Percentiles rank a stretch among this genome's conserved stretches.
These are phyloP conservation scores for Thumatha senex DNA, from an alignment of 2,888 invertebrate species.

Conservation along the genomic window DNA sequence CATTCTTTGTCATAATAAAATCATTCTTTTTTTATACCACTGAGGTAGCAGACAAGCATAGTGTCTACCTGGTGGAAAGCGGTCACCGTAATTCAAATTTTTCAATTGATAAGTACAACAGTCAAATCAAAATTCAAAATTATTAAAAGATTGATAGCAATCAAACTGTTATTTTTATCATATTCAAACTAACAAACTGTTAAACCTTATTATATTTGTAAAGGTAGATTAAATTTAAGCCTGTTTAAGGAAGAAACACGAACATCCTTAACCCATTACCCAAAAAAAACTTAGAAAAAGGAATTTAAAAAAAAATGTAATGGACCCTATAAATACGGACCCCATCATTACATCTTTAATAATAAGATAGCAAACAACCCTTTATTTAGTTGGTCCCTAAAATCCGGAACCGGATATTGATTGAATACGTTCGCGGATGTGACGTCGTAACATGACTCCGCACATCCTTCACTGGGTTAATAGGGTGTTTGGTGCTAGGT, in stretches of 20 bases:
- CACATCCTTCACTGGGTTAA: constrained; percentile 50
- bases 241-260: constrained; percentile 2
- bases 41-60: too few species aligned
- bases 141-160: too few species aligned
- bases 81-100: too few species aligned
- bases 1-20: too few species aligned
- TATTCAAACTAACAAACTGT: too few species aligned
- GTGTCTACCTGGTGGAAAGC: too few species aligned
- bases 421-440: constrained; percentile 45
- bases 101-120: too few species aligned
- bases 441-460: constrained; percentile 45
- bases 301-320: constrained; percentile 4
- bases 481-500: constrained; percentile 21
- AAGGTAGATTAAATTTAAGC: background rate
- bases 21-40: too few species aligned
- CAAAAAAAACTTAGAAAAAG: constrained; percentile 16
- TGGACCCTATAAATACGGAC: constrained; percentile 7
- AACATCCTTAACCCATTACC: constrained; percentile 1
- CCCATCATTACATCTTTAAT: constrained; percentile 32
- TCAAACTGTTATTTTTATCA: too few species aligned
- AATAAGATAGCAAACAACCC: constrained; percentile 41
- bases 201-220: too few species aligned
- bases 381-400: constrained; percentile 43
- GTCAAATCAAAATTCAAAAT: too few species aligned
- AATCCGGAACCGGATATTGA: constrained; percentile 54